Evolutionary conservation across 2,113 vertebrate genomes (phyloP), one percentile per base, ranked within the genome.

Genomic region (Cryptomyrus ogoouensis): DNA sequence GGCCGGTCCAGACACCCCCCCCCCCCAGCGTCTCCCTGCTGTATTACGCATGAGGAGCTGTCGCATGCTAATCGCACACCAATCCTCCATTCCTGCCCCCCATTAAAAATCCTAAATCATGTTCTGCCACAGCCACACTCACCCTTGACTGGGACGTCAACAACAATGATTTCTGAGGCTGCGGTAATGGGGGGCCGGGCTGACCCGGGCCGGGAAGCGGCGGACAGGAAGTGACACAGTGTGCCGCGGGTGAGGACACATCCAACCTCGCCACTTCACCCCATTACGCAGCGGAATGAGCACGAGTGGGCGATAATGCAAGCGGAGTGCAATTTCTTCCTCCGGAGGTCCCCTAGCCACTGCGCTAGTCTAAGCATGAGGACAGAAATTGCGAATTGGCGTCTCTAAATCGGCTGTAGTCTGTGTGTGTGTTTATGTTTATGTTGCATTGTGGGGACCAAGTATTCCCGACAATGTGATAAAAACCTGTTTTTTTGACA

Each of bases 161-260:
- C 66, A 89, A 44, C 88, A 88, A 66, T 66, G 39, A 66, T 88
- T 88, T 80, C 35, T 19, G 39, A 62, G 31, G n/a, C 35, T 19
- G 53, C 21, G 87, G 56, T 66, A 53, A 58, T 88, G 52, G 35
- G 87, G 35, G 44, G 49, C 27, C 31, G 9, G 87, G 31, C 52
- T 46, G 56, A 66, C 87, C 87, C 9, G 21, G 24, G 21, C 87
- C 39, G 35, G 31, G 39, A 86, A 87, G 24, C 15, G 13, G 46
- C 27, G 27, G 85, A 50, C 47, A 31, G 49, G 85, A 52, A 50
- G 27, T 52, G 46, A 52, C 85, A 44, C 53, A 0, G 42, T 24
- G 53, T 8, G 87, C 53, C 5, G 5, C 5, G 74, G 74, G 74
- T 80, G 74, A 42, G 15, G 74, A 42, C 42, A 42, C 15, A 8